Percentiles rank a stretch among this genome's conserved stretches.
Conservation (phyloP, 1,140 invertebrate species). For the Brachionus manjavacas region DNA sequence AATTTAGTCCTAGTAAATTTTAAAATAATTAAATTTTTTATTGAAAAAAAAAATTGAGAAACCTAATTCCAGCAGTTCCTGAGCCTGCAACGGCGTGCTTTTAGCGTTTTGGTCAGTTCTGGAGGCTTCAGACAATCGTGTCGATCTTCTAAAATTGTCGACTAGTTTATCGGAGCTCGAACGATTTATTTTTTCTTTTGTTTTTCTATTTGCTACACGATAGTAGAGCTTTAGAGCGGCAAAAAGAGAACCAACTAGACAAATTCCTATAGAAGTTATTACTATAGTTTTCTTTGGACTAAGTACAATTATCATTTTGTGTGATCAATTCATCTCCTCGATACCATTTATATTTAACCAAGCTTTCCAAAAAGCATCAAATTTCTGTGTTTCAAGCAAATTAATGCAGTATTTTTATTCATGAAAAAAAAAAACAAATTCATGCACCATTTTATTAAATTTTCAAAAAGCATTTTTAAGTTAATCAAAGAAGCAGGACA, state of each 20-base stretch:
- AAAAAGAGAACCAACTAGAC: conserved; percentile 14
- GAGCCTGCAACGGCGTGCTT: background rate
- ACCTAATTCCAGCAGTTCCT: conserved; percentile 32
- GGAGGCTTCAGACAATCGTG: background rate
- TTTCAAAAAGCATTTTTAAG: background rate
- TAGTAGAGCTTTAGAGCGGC: conserved; percentile 27
- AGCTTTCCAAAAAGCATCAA: background rate
- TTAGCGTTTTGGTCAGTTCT: background rate
- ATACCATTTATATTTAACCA: background rate
- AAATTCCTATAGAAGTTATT: conserved; percentile 18
- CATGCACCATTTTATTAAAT: background rate
- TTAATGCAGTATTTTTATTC: background rate
- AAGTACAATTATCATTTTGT: conserved; percentile 34
- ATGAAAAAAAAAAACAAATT: background rate
- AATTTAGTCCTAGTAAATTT: conserved; percentile 13
- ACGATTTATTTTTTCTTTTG: background rate
- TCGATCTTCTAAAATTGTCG: background rate
- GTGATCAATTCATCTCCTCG: background rate
- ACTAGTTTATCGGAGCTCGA: background rate
- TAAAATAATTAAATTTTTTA: background rate
- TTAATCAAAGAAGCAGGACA: background rate
- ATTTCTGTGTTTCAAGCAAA: background rate
- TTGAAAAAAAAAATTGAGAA: background rate
- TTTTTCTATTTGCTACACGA: background rate
- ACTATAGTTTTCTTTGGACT: conserved; percentile 23